phyloP scores from a whole-genome alignment of 2,797 vertebrate species.

The Poeciliopsis infans region DNA sequence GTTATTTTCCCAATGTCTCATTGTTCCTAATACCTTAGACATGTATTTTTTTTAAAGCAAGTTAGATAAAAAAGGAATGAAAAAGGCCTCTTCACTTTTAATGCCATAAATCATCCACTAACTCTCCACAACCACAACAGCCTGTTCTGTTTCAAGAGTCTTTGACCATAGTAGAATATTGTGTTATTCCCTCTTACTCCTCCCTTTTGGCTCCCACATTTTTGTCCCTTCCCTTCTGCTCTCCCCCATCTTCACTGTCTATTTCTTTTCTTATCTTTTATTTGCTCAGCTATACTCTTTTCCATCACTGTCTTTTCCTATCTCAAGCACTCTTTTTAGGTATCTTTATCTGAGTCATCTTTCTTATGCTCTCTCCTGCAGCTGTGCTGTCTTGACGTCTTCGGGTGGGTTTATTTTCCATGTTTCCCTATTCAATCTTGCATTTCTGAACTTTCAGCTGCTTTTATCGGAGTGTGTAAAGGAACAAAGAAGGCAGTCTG shows the following conservation, averaged over 20 bases:
- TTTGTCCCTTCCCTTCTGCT: neutral
- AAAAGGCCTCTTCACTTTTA: slow-evolving; percentile 64
- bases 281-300: slow-evolving; percentile 38
- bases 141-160: slow-evolving; percentile 40
- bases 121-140: slow-evolving; percentile 49
- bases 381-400: slow-evolving; percentile 33
- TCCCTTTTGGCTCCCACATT: slow-evolving; percentile 1
- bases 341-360: slow-evolving; percentile 44
- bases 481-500: slow-evolving; percentile 39
- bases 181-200: slow-evolving; percentile 2
- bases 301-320: slow-evolving; percentile 47
- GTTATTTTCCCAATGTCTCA: slow-evolving; percentile 49
- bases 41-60: slow-evolving; percentile 51
- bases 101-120: slow-evolving; percentile 70
- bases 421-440: slow-evolving; percentile 36
- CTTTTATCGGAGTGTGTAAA: slow-evolving; percentile 32
- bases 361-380: slow-evolving; percentile 33
- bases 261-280: slow-evolving; percentile 47
- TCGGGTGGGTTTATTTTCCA: slow-evolving; percentile 5
- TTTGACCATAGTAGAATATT: slow-evolving; percentile 56
- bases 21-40: slow-evolving; percentile 68
- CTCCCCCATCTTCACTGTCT: slow-evolving; percentile 15
- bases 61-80: slow-evolving; percentile 69
- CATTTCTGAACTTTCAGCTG: slow-evolving; percentile 29
- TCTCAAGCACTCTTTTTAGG: slow-evolving; percentile 36